These are phyloP conservation scores for Gambelia wislizenii DNA, from an alignment of 2,797 vertebrate genomes.

Conservation along the genomic window DNA sequence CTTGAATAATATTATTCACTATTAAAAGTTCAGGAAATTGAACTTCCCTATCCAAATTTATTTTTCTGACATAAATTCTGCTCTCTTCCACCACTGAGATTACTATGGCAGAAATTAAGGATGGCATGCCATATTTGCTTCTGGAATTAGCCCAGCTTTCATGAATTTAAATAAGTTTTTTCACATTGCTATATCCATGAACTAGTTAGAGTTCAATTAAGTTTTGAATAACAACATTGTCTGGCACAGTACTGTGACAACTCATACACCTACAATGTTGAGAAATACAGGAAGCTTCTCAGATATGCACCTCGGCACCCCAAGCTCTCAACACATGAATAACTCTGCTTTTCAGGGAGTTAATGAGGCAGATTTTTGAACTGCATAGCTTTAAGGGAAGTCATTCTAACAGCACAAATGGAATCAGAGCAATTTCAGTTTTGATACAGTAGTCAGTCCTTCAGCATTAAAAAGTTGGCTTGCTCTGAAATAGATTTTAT, in stretches of 20 bases:
- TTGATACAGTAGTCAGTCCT: slow-evolving; percentile 23
- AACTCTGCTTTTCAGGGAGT: slow-evolving; percentile 30
- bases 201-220: slow-evolving; percentile 42
- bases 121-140: slow-evolving; percentile 21
- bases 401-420: slow-evolving; percentile 39
- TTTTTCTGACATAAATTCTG: slow-evolving; percentile 7
- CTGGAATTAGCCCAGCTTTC: slow-evolving; percentile 31
- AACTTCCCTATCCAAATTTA: not conserved
- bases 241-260: slow-evolving; percentile 15
- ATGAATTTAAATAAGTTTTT: slow-evolving; percentile 32
- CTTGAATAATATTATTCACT: not conserved
- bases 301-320: slow-evolving; percentile 14
- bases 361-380: slow-evolving; percentile 38
- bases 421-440: slow-evolving; percentile 39
- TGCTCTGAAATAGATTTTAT: slow-evolving; percentile 41
- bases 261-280: slow-evolving; percentile 13
- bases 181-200: slow-evolving; percentile 26
- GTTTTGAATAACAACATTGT: slow-evolving; percentile 25
- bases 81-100: not conserved
- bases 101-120: slow-evolving; percentile 23
- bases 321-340: slow-evolving; percentile 26
- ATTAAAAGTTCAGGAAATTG: slow-evolving; percentile 15
- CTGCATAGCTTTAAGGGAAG: slow-evolving; percentile 20
- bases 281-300: slow-evolving; percentile 28
- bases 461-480: slow-evolving; percentile 11